Evolutionary conservation across 2,888 invertebrate genomes (phyloP).

Genomic region (Pteria penguin): DNA sequence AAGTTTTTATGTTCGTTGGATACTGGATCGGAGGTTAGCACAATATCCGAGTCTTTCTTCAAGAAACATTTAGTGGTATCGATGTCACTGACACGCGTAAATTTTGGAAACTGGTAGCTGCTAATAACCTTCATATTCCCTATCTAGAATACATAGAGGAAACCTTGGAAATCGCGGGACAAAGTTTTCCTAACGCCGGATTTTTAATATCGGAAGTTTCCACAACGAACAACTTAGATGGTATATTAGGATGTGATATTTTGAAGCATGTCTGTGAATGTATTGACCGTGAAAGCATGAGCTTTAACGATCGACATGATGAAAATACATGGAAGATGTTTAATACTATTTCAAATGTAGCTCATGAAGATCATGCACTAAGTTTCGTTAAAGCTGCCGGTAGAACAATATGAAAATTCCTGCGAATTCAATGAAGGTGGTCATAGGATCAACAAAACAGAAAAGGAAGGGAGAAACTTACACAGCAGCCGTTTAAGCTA

Average conservation of each 20-base stretch:
- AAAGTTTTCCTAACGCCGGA: neutral
- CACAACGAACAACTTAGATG: neutral
- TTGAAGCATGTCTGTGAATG: neutral
- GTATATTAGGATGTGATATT: constrained; percentile 5
- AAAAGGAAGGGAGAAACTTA: too few species aligned
- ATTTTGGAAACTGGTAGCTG: constrained; percentile 7
- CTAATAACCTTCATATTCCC: constrained; percentile 21
- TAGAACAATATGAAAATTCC: neutral
- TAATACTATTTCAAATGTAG: neutral
- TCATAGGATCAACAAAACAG: neutral
- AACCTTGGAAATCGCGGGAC: constrained; percentile 16
- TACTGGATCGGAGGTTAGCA: constrained; percentile 15
- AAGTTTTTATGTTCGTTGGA: neutral
- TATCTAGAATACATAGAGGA: constrained; percentile 27
- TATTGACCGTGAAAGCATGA: too few species aligned
- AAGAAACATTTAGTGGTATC: neutral
- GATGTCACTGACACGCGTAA: neutral
- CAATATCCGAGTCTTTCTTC: neutral
- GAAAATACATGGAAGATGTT: too few species aligned
- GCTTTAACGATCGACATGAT: too few species aligned
- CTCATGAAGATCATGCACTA: neutral
- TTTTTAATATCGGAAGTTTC: constrained; percentile 9
- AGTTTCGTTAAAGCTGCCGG: constrained; percentile 1
- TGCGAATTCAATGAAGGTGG: neutral
- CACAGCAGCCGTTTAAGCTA: neutral